A percentile compares a stretch with the other conserved stretches of the same genome.
phyloP scores from a whole-genome alignment of 2,888 invertebrate genomes.

The Crioceris asparagi region DNA sequence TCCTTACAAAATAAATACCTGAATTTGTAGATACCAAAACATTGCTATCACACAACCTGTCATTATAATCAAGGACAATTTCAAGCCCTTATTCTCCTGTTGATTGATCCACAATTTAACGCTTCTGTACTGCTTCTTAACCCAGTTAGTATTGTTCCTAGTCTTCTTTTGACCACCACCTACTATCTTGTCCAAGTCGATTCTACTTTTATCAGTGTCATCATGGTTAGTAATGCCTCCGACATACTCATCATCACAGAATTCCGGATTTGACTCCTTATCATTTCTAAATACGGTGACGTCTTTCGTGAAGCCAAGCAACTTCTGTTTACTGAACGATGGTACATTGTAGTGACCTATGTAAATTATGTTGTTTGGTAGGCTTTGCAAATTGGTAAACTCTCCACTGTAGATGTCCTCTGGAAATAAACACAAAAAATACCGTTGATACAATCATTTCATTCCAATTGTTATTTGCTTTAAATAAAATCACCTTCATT shows the following conservation, averaged over 20 bases:
- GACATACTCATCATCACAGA: conserved; percentile 23
- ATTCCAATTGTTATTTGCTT: too few relatives aligned
- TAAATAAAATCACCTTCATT: too few relatives aligned
- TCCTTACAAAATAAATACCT: conserved; percentile 38
- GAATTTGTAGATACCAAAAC: conserved; percentile 66
- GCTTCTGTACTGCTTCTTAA: conserved; percentile 11
- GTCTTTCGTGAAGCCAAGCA: conserved; percentile 28
- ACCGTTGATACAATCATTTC: too few relatives aligned
- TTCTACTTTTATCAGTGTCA: neutral
- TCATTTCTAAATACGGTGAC: conserved; percentile 30
- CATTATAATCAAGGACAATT: conserved; percentile 56
- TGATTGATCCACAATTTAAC: conserved; percentile 56
- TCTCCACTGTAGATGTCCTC: conserved; percentile 25
- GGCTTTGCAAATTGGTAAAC: conserved; percentile 29
- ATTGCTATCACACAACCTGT: conserved; percentile 57
- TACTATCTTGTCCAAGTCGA: neutral
- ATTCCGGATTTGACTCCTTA: conserved; percentile 4
- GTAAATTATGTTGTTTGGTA: conserved; percentile 32
- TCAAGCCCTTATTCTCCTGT: conserved; percentile 65
- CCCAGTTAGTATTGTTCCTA: conserved; percentile 5
- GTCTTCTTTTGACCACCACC: neutral
- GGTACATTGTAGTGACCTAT: conserved; percentile 65
- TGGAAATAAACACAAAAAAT: conserved; percentile 10
- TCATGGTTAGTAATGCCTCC: conserved; percentile 26
- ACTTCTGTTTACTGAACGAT: conserved; percentile 37